These are phyloP conservation scores for Xanthorhoe spadicearia DNA, from an alignment of 2,888 invertebrate genomes.

Conservation along the genomic window DNA sequence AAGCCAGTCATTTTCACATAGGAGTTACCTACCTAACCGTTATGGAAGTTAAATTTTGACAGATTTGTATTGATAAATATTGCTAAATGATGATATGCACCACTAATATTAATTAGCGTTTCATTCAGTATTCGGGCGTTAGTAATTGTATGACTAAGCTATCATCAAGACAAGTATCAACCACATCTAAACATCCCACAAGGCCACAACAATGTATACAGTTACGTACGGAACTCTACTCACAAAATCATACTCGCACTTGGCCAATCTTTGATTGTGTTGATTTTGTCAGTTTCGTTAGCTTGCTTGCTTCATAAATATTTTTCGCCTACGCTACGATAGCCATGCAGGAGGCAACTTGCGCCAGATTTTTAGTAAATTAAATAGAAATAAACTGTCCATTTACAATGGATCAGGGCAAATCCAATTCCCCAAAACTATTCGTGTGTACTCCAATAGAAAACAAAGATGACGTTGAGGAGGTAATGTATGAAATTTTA, in stretches of 20 bases:
- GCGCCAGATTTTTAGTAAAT: conserved; percentile 84
- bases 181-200: no score
- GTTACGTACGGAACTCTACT: conserved; percentile 40
- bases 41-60: no score
- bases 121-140: no score
- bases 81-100: no score
- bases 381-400: conserved; percentile 79
- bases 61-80: no score
- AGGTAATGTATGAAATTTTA: conserved; percentile 88
- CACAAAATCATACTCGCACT: conserved; percentile 64
- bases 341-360: conserved; percentile 87
- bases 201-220: no score
- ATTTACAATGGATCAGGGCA: conserved; percentile 85
- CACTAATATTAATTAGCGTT: no score
- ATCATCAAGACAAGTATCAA: no score
- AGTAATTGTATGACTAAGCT: no score
- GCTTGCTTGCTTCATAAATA: conserved; percentile 75
- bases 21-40: no score
- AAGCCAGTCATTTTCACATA: no score
- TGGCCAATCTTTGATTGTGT: conserved; percentile 71
- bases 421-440: conserved; percentile 88
- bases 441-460: conserved; percentile 93
- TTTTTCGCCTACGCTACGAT: conserved; percentile 80
- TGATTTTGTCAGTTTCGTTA: conserved; percentile 14
- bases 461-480: conserved; percentile 95